These are phyloP conservation scores for Paramormyrops hopkinsi DNA, from an alignment of 2,797 vertebrate species.

Conservation along the genomic window DNA sequence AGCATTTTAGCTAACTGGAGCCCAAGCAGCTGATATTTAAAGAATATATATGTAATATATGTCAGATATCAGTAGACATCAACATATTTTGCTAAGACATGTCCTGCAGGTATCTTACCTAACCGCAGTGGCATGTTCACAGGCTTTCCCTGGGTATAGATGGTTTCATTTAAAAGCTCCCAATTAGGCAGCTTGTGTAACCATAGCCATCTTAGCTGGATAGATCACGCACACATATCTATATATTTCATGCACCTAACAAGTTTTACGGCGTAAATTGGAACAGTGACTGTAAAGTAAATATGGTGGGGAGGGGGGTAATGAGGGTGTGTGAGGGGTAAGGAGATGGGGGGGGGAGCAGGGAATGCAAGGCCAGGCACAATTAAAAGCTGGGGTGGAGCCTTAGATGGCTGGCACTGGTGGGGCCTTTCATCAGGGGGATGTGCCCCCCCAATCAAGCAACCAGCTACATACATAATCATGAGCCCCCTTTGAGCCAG, in stretches of 20 bases:
- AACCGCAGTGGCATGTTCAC: neutral
- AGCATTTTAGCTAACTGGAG: neutral
- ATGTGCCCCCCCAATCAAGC: constrained; percentile 46
- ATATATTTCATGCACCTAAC: neutral
- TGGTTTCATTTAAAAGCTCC: neutral
- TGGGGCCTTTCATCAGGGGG: constrained; percentile 53
- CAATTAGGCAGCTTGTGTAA: neutral
- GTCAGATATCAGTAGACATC: neutral
- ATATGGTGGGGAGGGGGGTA: neutral
- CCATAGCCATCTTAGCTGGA: neutral
- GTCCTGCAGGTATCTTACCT: neutral
- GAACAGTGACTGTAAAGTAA: neutral
- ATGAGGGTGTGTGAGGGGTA: neutral
- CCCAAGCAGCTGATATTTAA: neutral
- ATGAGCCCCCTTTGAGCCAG: constrained; percentile 54
- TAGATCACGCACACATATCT: neutral
- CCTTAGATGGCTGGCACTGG: constrained; percentile 40
- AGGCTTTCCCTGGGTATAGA: neutral
- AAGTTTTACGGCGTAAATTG: neutral
- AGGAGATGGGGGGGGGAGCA: neutral
- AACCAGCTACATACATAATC: constrained; percentile 57
- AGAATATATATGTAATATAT: neutral
- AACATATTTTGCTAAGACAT: neutral
- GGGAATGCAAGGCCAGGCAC: constrained; percentile 17
- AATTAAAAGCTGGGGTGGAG: constrained; percentile 40